These are phyloP conservation scores for Anguilla marmorata DNA, from an alignment of 2,797 vertebrate species.

Conservation along the genomic window DNA sequence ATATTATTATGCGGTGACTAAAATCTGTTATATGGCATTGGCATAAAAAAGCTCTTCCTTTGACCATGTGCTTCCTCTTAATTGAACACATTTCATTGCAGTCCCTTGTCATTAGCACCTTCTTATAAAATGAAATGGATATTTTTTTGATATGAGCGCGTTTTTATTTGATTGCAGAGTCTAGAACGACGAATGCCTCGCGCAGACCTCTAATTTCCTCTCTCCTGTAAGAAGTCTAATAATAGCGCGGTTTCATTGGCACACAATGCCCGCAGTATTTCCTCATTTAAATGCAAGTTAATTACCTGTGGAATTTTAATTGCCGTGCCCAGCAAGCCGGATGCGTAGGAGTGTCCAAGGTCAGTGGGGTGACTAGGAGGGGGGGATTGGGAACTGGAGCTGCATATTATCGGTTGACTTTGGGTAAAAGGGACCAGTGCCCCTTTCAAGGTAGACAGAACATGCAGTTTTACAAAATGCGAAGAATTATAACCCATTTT, in stretches of 20 bases:
- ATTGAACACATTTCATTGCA: conserved; percentile 60
- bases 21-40: conserved; percentile 15
- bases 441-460: background rate
- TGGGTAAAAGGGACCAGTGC: background rate
- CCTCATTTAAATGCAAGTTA: conserved; percentile 55
- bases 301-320: conserved; percentile 66
- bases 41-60: background rate
- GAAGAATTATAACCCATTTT: background rate
- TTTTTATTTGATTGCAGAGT: conserved; percentile 62
- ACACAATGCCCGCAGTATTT: conserved; percentile 37
- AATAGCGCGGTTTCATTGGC: conserved; percentile 16
- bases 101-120: conserved; percentile 57
- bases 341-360: conserved; percentile 56
- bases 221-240: conserved; percentile 14
- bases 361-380: conserved; percentile 52
- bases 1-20: conserved; percentile 3
- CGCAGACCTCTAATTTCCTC: conserved; percentile 5
- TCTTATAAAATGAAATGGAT: conserved; percentile 60
- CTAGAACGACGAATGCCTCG: conserved; percentile 27
- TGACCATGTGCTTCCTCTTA: conserved; percentile 59
- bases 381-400: conserved; percentile 26
- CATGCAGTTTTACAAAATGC: background rate
- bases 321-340: conserved; percentile 56
- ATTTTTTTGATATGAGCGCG: conserved; percentile 59
- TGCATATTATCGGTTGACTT: conserved; percentile 55